Evolutionary conservation across 2,797 vertebrate species (phyloP).

Genomic region (Pseudochirops cupreus): DNA sequence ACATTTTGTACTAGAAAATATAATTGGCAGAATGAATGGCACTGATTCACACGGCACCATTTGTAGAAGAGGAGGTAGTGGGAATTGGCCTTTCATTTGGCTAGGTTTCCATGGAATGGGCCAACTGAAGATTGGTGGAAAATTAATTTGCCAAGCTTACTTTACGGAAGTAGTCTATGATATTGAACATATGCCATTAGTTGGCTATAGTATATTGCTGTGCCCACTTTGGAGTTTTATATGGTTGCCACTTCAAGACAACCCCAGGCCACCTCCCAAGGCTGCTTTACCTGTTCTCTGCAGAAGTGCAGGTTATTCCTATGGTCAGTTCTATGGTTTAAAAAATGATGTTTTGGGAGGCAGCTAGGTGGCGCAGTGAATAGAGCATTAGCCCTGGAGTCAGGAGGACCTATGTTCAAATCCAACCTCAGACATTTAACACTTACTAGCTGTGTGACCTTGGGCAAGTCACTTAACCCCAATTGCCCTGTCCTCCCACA

Average conservation of each 20-base stretch:
- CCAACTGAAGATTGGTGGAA: not conserved
- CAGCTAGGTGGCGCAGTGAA: no score
- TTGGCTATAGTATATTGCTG: no score
- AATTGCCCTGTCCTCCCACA: no score
- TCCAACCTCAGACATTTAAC: no score
- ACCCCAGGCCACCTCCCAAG: not conserved
- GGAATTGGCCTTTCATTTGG: not conserved
- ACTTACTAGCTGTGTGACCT: no score
- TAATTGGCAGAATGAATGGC: not conserved
- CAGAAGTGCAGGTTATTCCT: not conserved
- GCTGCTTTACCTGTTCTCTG: not conserved
- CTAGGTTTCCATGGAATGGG: not conserved
- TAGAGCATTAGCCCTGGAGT: no score
- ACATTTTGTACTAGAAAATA: not conserved
- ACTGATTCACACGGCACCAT: not conserved
- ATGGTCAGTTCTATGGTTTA: not conserved
- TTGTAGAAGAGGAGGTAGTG: not conserved
- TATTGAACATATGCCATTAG: not conserved
- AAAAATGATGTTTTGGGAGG: not conserved
- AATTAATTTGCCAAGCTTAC: not conserved
- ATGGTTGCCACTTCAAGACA: not conserved
- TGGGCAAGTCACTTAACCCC: no score
- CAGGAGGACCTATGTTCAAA: no score
- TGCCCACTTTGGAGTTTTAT: not conserved
- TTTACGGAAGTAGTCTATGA: not conserved